Conservation (phyloP, 2,113 vertebrate genomes). For the Holacanthus passer region DNA sequence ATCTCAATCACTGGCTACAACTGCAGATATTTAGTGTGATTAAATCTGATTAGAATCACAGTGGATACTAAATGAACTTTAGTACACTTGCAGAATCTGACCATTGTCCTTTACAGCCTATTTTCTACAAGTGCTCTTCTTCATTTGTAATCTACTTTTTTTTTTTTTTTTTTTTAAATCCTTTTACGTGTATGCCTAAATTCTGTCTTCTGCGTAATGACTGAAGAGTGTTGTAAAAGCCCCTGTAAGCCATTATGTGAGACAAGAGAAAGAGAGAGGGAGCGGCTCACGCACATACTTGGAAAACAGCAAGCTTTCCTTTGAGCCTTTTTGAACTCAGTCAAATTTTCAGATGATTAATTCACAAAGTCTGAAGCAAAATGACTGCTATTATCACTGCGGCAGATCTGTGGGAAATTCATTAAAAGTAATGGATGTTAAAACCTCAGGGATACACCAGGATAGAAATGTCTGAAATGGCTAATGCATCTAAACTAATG, state of each 20-base stretch:
- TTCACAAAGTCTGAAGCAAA: constrained; percentile 62
- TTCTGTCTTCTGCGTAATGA: constrained; percentile 32
- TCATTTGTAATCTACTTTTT: not conserved
- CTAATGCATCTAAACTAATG: not conserved
- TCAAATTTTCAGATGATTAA: constrained; percentile 60
- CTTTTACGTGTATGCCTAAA: constrained; percentile 18
- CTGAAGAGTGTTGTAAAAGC: constrained; percentile 23
- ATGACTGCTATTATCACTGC: constrained; percentile 37
- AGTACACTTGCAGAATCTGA: not conserved
- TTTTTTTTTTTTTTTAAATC: not conserved
- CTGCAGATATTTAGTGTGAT: constrained; percentile 21
- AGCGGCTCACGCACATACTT: constrained; percentile 11
- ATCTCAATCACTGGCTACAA: constrained; percentile 19
- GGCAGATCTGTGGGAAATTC: constrained; percentile 43
- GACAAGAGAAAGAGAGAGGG: constrained; percentile 25
- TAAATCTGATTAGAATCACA: constrained; percentile 41
- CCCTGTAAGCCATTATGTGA: constrained; percentile 18
- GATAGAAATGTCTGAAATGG: constrained; percentile 9
- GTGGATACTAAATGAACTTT: constrained; percentile 31
- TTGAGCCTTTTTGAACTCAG: constrained; percentile 47
- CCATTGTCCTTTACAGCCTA: constrained; percentile 1
- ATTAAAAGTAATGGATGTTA: constrained; percentile 61
- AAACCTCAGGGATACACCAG: constrained; percentile 32
- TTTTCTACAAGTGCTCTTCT: constrained; percentile 3
- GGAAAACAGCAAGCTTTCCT: constrained; percentile 18